Conservation (phyloP, 2,888 invertebrate genomes). For the Tachina grossa region DNA sequence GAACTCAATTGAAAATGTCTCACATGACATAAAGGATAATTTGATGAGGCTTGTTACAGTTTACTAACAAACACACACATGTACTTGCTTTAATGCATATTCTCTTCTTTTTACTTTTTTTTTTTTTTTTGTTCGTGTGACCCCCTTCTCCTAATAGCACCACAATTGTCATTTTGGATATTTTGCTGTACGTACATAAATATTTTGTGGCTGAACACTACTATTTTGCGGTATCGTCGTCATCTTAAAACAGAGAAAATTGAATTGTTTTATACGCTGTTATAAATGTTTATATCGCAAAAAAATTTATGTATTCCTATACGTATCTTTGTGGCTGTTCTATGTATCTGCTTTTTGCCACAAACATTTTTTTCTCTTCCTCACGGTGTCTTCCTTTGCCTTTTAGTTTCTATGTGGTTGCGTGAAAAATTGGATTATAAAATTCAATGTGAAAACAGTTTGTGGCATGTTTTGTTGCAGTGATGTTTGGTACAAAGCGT, state of each 20-base stretch:
- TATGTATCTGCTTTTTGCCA: slow-evolving; percentile 4
- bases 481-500: slow-evolving; percentile 30
- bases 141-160: background rate
- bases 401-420: slow-evolving; percentile 62
- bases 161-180: slow-evolving; percentile 49
- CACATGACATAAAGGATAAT: slow-evolving; percentile 81
- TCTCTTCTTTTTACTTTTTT: background rate
- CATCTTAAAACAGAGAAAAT: slow-evolving; percentile 42
- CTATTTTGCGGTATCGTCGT: slow-evolving; percentile 55
- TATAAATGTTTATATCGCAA: slow-evolving; percentile 26
- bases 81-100: background rate
- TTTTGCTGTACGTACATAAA: slow-evolving; percentile 28
- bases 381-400: background rate
- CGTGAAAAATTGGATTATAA: slow-evolving; percentile 76
- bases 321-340: slow-evolving; percentile 2
- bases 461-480: slow-evolving; percentile 41
- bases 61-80: slow-evolving; percentile 46
- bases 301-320: slow-evolving; percentile 2
- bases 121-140: background rate
- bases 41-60: slow-evolving; percentile 77
- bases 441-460: slow-evolving; percentile 72
- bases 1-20: slow-evolving; percentile 75
- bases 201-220: slow-evolving; percentile 57
- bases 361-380: background rate
- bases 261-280: slow-evolving; percentile 50